Conservation (phyloP, 1,140 invertebrate genomes). For the Drosophila pseudoobscura region DNA sequence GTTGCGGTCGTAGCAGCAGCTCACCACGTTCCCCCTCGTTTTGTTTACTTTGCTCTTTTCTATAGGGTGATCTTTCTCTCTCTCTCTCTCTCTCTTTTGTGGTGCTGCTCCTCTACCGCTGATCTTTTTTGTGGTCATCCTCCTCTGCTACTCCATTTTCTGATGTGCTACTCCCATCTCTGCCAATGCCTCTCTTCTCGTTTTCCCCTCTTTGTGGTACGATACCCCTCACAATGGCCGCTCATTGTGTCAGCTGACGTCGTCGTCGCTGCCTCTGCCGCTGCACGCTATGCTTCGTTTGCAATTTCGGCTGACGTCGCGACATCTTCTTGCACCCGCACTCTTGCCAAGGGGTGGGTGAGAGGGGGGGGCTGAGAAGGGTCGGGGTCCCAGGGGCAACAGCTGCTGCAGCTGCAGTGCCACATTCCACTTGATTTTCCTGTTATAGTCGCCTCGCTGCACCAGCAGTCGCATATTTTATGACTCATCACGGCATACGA, state of each 20-base stretch:
- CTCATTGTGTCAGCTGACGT: slow-evolving; percentile 76
- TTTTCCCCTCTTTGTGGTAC: slow-evolving; percentile 5
- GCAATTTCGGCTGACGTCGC: slow-evolving; percentile 61
- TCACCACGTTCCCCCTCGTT: too few species aligned
- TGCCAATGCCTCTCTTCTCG: too few species aligned
- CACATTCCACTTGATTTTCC: slow-evolving; percentile 79
- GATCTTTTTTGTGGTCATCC: too few species aligned
- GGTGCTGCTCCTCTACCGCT: too few species aligned
- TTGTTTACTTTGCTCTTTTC: too few species aligned
- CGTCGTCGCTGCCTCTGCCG: slow-evolving; percentile 3
- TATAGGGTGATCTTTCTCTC: too few species aligned
- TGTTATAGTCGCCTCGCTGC: slow-evolving; percentile 59
- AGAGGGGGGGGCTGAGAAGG: neutral
- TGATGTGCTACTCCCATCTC: too few species aligned
- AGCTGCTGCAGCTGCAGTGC: slow-evolving; percentile 66
- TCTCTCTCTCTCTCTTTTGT: too few species aligned
- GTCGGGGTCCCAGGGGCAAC: slow-evolving; percentile 7
- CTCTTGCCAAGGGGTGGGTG: neutral
- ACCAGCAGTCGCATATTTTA: slow-evolving; percentile 63
- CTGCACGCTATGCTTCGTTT: slow-evolving; percentile 45
- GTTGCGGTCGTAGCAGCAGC: too few species aligned
- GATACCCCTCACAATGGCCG: slow-evolving; percentile 46
- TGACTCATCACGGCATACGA: slow-evolving; percentile 65
- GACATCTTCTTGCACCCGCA: slow-evolving; percentile 55
- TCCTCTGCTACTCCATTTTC: too few species aligned